Percentiles rank a stretch among this genome's conserved stretches.
These are phyloP conservation scores for Noctua janthina DNA, from an alignment of 2,888 invertebrate genomes.

Conservation along the genomic window DNA sequence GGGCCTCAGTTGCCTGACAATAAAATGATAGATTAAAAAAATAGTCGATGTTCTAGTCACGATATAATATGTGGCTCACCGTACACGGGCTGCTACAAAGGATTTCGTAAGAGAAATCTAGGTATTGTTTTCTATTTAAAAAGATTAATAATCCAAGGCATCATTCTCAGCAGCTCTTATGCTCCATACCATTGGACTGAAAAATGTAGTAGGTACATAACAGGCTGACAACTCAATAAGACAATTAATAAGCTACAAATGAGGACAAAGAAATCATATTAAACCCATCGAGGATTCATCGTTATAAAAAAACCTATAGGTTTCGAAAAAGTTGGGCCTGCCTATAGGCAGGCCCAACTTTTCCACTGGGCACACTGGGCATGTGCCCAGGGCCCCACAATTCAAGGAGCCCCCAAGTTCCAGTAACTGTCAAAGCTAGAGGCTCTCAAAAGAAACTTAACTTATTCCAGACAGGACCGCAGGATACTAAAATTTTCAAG, in stretches of 20 bases:
- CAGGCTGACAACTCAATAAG: background rate
- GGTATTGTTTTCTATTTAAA: background rate
- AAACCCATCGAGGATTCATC: background rate
- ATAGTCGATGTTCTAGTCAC: too few relatives aligned
- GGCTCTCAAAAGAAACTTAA: too few relatives aligned
- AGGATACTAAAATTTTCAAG: too few relatives aligned
- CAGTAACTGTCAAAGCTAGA: too few relatives aligned
- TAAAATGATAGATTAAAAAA: too few relatives aligned
- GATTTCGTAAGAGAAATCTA: background rate
- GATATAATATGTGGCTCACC: too few relatives aligned
- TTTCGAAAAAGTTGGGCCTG: background rate
- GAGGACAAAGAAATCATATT: background rate
- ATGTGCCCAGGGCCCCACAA: too few relatives aligned
- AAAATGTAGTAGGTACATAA: background rate
- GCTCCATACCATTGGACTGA: background rate
- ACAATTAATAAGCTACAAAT: background rate
- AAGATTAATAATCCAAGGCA: background rate
- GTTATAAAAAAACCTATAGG: background rate
- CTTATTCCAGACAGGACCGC: too few relatives aligned
- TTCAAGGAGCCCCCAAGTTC: too few relatives aligned
- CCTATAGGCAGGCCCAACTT: too few relatives aligned
- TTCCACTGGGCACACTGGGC: too few relatives aligned
- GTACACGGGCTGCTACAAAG: background rate
- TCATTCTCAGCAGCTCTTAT: background rate
- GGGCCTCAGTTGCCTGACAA: too few relatives aligned